These are phyloP conservation scores for Chascanopsetta lugubris DNA, from an alignment of 2,113 vertebrate genomes.

Conservation along the genomic window DNA sequence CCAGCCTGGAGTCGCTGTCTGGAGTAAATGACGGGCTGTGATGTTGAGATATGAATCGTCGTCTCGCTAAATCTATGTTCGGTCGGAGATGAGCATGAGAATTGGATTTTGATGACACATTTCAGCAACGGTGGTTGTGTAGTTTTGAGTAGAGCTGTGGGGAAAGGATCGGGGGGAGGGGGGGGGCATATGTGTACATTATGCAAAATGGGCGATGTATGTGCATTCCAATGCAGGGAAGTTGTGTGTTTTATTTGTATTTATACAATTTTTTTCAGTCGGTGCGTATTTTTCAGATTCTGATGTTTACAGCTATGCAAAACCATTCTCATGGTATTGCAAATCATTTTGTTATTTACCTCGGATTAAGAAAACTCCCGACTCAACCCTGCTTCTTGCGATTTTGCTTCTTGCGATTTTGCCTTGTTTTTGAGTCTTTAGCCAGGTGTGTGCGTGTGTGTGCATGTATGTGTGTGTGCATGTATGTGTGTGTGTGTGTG, in stretches of 20 bases:
- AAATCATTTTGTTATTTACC: neutral
- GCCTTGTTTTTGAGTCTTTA: slow-evolving; percentile 31
- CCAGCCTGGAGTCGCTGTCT: slow-evolving; percentile 3
- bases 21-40: slow-evolving; percentile 18
- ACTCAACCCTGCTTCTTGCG: slow-evolving; percentile 43
- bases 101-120: neutral
- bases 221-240: no score
- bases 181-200: no score
- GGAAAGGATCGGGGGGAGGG: no score
- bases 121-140: neutral
- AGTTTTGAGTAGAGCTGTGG: neutral
- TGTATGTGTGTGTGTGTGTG: no score
- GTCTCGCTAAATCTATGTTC: slow-evolving; percentile 19
- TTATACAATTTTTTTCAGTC: no score
- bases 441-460: no score
- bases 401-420: slow-evolving; percentile 1
- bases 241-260: no score
- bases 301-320: no score
- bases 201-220: no score
- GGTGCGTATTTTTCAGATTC: no score
- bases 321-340: neutral
- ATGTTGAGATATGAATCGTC: slow-evolving; percentile 15
- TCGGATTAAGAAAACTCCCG: neutral
- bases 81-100: neutral
- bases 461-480: no score